Conservation (phyloP, 1,140 invertebrate species). For the Meloidogyne hapla region DNA sequence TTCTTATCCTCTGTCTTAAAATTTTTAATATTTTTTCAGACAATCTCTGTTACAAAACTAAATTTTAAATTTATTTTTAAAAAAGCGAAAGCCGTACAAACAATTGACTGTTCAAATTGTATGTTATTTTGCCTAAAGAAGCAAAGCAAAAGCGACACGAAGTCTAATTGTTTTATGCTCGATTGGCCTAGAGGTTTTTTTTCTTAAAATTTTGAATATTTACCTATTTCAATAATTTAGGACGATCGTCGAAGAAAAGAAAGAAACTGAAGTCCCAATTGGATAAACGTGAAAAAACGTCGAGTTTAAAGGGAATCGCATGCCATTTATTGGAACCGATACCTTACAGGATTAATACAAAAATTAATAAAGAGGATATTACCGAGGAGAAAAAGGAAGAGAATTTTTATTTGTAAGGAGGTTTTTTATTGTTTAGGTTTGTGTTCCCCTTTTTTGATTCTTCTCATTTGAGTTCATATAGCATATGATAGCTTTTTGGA, state of each 20-base stretch:
- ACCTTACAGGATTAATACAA: not conserved
- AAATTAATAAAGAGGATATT: conserved; percentile 15
- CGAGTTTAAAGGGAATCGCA: conserved; percentile 16
- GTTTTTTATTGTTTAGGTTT: not conserved
- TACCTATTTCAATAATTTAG: conserved; percentile 41
- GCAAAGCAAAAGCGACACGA: conserved; percentile 24
- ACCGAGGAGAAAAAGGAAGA: conserved; percentile 25
- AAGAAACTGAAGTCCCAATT: conserved; percentile 62
- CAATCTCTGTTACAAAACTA: not conserved
- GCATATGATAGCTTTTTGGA: too few species aligned
- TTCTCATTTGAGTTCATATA: too few species aligned
- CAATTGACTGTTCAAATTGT: conserved; percentile 23
- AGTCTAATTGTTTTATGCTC: conserved; percentile 29
- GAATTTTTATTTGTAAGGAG: not conserved
- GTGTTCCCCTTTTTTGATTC: not conserved
- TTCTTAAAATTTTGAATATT: not conserved
- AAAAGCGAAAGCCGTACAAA: not conserved
- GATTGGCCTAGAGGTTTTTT: conserved; percentile 26
- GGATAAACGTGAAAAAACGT: not conserved
- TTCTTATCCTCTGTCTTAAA: not conserved
- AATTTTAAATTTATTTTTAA: not conserved
- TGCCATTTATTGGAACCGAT: conserved; percentile 27
- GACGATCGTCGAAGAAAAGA: conserved; percentile 64
- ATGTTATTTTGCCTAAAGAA: conserved; percentile 23
- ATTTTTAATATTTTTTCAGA: not conserved